Percentiles rank a stretch among this genome's conserved stretches.
These are phyloP conservation scores for Tortrix viridana DNA, from an alignment of 2,888 invertebrate species.

Conservation along the genomic window DNA sequence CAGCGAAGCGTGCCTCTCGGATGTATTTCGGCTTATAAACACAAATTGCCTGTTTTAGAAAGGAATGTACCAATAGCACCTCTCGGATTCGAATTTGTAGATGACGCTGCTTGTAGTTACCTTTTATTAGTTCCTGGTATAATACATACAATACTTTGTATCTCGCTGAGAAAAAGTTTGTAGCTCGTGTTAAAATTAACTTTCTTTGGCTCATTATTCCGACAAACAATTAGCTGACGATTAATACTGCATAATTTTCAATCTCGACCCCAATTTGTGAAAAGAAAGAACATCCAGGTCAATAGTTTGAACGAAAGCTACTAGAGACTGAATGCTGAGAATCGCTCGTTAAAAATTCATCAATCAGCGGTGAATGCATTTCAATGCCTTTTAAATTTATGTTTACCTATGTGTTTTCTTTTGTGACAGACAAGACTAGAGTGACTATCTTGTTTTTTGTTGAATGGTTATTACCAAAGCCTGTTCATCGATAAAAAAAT, in stretches of 20 bases:
- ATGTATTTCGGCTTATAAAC: constrained; percentile 55
- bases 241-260: constrained; percentile 44
- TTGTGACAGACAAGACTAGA: constrained; percentile 32
- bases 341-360: constrained; percentile 47
- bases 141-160: no score
- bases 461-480: constrained; percentile 11
- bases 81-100: constrained; percentile 20
- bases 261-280: constrained; percentile 41
- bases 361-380: constrained; percentile 41
- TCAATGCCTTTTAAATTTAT: constrained; percentile 45
- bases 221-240: constrained; percentile 44
- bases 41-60: constrained; percentile 57
- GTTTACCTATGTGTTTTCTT: constrained; percentile 38
- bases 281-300: constrained; percentile 38
- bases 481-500: constrained; percentile 17
- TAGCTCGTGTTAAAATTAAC: constrained; percentile 2
- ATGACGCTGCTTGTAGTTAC: constrained; percentile 34
- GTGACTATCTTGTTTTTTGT: constrained; percentile 30
- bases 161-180: background rate
- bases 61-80: constrained; percentile 43
- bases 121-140: constrained; percentile 4
- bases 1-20: constrained; percentile 54
- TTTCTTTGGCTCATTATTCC: constrained; percentile 15
- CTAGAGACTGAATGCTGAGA: constrained; percentile 41
- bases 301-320: constrained; percentile 40